These are phyloP conservation scores for Pantherophis alleghaniensis DNA, from an alignment of 2,797 vertebrate genomes.

Conservation along the genomic window DNA sequence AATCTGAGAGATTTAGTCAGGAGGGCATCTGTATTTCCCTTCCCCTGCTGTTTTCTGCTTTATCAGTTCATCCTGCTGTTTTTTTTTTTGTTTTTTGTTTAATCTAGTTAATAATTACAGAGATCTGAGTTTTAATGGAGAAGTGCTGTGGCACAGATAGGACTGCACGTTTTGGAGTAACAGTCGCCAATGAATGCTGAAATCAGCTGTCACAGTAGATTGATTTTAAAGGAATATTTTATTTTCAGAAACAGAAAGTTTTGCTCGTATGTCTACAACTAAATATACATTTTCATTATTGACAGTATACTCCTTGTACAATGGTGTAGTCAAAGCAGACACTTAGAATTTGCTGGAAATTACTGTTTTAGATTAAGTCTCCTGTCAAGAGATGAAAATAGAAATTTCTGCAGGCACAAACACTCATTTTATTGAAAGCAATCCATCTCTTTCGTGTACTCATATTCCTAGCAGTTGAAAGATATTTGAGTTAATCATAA, in stretches of 20 bases:
- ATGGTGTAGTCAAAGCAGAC: neutral
- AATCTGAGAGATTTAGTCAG: neutral
- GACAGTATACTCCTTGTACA: neutral
- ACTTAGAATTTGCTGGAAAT: neutral
- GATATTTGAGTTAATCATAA: slow-evolving; percentile 56
- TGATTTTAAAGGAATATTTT: neutral
- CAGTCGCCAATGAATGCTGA: neutral
- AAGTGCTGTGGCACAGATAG: neutral
- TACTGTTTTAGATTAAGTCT: slow-evolving; percentile 10
- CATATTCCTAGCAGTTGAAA: slow-evolving; percentile 14
- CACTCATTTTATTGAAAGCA: slow-evolving; percentile 35
- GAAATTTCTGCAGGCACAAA: slow-evolving; percentile 39
- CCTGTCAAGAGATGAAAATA: slow-evolving; percentile 28
- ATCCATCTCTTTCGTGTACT: slow-evolving; percentile 44
- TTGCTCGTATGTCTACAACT: neutral
- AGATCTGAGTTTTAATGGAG: neutral
- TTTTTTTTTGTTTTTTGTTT: neutral
- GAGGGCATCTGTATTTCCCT: neutral
- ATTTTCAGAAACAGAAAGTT: neutral
- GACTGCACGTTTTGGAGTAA: neutral
- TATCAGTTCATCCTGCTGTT: neutral
- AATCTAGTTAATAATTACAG: neutral
- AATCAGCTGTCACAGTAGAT: neutral
- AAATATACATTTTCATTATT: neutral
- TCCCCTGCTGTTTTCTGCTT: neutral